Evolutionary conservation across 30 jellyfish, hydroid and myxozoan genomes (phyloP), one percentile per base, ranked within the genome.

Genomic region (Catostylus mosaicus): DNA sequence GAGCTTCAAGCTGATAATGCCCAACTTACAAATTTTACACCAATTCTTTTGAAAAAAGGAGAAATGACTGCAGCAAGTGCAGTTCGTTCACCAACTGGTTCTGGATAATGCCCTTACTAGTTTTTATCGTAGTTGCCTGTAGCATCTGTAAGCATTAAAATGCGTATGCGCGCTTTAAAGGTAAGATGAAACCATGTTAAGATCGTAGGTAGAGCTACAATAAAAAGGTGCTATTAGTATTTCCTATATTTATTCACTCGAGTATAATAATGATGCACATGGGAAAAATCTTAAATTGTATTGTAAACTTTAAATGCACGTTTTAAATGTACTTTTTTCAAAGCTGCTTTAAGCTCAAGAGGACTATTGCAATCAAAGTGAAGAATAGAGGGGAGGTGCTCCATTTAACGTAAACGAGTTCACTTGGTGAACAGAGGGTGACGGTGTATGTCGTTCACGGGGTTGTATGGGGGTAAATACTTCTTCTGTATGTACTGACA

Each of bases 21-120:
- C 10, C 86, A 70, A 31, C 78, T 62, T 37, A 27, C 83, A 27
- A 67, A 69, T 43, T 82, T 67, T 74, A 82, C 92, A 8, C 86
- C 92, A 14, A 80, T 67, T 48, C 88, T 77, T 7, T 46, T 82
- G 51, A 36, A 70, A 52, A 36, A 52, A 27, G 77, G 91, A 18
- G 84, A 67, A 3, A 34, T 46, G 72, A 29, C 67, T 11, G 35
- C 89, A 1, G n/a, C 73, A 0, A 29, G 63, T 10, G 66, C 82
- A 5, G 19, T 45, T 57, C 88, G 88, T 16, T 33, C 59, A 27
- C 48, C 88, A 36, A 57, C 50, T 7, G 88, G 78, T 16, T 77
- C 88, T 9, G 88, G 88, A 14, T 77, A 43, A 59, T 77, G 63
- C 63, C 36, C 7, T n/a, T 24, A 4, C 38, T 59, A 37, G 5